Conservation (phyloP, 1,140 invertebrate genomes). For the Drosophila biarmipes region DNA sequence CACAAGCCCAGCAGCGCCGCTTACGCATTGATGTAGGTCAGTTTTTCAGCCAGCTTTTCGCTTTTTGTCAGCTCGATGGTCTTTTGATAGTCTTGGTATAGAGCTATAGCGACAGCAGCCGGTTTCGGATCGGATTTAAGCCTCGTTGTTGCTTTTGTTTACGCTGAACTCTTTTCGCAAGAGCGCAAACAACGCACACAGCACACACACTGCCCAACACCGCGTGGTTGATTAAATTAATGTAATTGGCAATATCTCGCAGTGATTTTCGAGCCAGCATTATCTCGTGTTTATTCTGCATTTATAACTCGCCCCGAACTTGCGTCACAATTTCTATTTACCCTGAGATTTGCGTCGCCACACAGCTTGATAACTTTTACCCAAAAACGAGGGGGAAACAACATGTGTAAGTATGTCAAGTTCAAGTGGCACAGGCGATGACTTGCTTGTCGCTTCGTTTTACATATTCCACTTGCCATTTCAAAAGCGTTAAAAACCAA, state of each 20-base stretch:
- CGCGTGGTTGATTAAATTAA: slow-evolving; percentile 64
- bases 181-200: slow-evolving; percentile 28
- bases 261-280: slow-evolving; percentile 12
- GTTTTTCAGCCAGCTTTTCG: slow-evolving; percentile 70
- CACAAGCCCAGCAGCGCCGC: slow-evolving; percentile 53
- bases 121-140: slow-evolving; percentile 60
- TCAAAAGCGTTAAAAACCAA: slow-evolving; percentile 65
- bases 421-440: slow-evolving; percentile 60
- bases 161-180: slow-evolving; percentile 66
- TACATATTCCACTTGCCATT: slow-evolving; percentile 40
- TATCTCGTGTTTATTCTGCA: slow-evolving; percentile 57
- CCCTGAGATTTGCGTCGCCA: slow-evolving; percentile 20
- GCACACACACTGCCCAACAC: slow-evolving; percentile 8
- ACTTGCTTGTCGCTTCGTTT: slow-evolving; percentile 35
- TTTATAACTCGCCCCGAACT: slow-evolving; percentile 33
- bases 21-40: slow-evolving; percentile 79
- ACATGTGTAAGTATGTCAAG: slow-evolving; percentile 72
- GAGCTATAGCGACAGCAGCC: slow-evolving; percentile 44
- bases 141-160: slow-evolving; percentile 42
- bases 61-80: slow-evolving; percentile 49
- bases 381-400: slow-evolving; percentile 8
- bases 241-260: slow-evolving; percentile 67
- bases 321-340: slow-evolving; percentile 65
- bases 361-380: slow-evolving; percentile 48
- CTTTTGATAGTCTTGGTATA: not conserved